phyloP scores from a whole-genome alignment of 2,797 vertebrate species.

The Xyrichtys novacula region DNA sequence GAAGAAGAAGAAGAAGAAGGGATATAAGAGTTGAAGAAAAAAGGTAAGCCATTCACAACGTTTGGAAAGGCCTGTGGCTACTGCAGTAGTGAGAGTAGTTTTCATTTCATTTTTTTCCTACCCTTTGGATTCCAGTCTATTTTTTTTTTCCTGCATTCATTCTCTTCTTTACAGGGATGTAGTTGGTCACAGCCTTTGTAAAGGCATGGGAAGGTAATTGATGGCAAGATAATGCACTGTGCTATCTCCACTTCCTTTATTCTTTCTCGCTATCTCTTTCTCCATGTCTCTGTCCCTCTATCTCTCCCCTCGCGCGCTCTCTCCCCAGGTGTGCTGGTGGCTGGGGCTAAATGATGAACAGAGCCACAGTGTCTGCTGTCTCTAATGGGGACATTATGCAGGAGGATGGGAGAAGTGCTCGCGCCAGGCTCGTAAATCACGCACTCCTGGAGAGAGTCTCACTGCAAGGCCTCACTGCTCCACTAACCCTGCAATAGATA shows the following conservation, averaged over 20 bases:
- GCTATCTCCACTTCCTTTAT: slow-evolving; percentile 32
- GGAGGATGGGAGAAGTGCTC: slow-evolving; percentile 71
- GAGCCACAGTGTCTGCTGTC: slow-evolving; percentile 74
- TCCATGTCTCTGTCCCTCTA: neutral
- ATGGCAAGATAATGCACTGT: slow-evolving; percentile 54
- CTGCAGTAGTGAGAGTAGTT: slow-evolving; percentile 22
- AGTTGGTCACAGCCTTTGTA: slow-evolving; percentile 35
- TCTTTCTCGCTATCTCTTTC: slow-evolving; percentile 25
- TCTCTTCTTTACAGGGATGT: slow-evolving; percentile 31
- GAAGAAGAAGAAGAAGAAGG: slow-evolving; percentile 30
- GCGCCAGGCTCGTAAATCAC: slow-evolving; percentile 77
- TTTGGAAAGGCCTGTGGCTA: slow-evolving; percentile 31
- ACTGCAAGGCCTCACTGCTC: slow-evolving; percentile 66
- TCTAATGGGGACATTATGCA: slow-evolving; percentile 84
- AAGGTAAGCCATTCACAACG: slow-evolving; percentile 26
- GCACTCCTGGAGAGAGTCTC: slow-evolving; percentile 71
- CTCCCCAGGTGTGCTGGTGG: slow-evolving; percentile 70
- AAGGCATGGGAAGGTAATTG: slow-evolving; percentile 53
- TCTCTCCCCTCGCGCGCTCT: slow-evolving; percentile 11
- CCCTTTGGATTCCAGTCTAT: slow-evolving; percentile 24
- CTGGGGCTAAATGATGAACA: slow-evolving; percentile 76
- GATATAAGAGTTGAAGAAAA: slow-evolving; percentile 40
- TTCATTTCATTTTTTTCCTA: neutral
- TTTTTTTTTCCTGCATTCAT: neutral
- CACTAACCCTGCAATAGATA: slow-evolving; percentile 67